Conservation (phyloP, 2,797 vertebrate genomes). For the Syngnathus rostellatus region DNA sequence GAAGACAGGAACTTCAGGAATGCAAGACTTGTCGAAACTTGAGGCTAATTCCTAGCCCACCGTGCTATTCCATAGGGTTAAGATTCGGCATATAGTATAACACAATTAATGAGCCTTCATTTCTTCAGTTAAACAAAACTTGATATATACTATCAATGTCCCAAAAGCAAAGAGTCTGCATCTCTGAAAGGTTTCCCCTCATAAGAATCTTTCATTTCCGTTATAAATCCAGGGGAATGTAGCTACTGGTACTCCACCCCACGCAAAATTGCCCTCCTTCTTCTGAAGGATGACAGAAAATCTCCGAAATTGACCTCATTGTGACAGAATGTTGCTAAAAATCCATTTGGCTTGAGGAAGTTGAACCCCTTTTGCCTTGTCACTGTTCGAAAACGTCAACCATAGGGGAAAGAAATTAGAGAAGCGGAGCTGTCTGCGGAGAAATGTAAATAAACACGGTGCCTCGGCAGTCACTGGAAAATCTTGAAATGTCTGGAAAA, state of each 20-base stretch:
- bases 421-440: conserved; percentile 31
- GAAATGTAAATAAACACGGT: conserved; percentile 40
- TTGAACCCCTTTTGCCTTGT: conserved; percentile 11
- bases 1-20: neutral
- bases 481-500: conserved; percentile 27
- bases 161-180: conserved; percentile 17
- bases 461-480: conserved; percentile 18
- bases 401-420: conserved; percentile 11
- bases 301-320: neutral
- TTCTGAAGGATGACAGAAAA: neutral
- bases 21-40: neutral
- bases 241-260: conserved; percentile 12
- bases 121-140: too few species aligned
- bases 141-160: neutral
- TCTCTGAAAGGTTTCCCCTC: conserved; percentile 6
- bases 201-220: conserved; percentile 39
- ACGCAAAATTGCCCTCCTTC: conserved; percentile 8
- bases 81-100: too few species aligned
- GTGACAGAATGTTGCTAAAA: too few species aligned
- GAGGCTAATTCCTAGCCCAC: too few species aligned
- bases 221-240: conserved; percentile 21
- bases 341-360: neutral
- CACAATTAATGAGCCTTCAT: too few species aligned
- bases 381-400: conserved; percentile 25
- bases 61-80: too few species aligned